Conservation (phyloP, 2,797 vertebrate genomes). For the Mycteria americana region DNA sequence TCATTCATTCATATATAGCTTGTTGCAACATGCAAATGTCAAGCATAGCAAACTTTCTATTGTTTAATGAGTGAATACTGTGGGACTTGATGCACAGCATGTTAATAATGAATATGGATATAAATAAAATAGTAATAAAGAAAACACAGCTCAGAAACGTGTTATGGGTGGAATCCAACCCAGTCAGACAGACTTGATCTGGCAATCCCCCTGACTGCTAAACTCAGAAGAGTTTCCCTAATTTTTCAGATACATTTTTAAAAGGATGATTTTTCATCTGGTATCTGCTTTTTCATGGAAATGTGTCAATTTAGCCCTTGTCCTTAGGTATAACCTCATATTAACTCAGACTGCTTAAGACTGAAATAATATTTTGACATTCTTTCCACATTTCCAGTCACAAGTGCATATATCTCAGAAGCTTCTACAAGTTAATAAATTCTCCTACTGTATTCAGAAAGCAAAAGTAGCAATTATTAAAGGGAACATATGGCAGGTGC, state of each 20-base stretch:
- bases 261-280: neutral
- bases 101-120: neutral
- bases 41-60: neutral
- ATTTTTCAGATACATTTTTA: neutral
- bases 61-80: neutral
- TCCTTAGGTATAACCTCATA: neutral
- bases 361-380: neutral
- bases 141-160: neutral
- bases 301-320: neutral
- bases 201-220: neutral
- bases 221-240: neutral
- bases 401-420: neutral
- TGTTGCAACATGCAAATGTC: neutral
- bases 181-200: neutral
- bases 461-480: constrained; percentile 59
- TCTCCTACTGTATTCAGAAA: neutral
- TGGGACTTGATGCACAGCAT: rapidly evolving
- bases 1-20: neutral
- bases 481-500: constrained; percentile 64
- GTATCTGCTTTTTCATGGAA: neutral
- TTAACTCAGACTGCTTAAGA: neutral
- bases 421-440: neutral
- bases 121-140: neutral
- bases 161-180: neutral
- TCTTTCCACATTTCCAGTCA: constrained; percentile 1